A percentile compares a stretch with the other conserved stretches of the same genome.
phyloP scores from a whole-genome alignment of 2,797 vertebrate species.

The Bucorvus abyssinicus region DNA sequence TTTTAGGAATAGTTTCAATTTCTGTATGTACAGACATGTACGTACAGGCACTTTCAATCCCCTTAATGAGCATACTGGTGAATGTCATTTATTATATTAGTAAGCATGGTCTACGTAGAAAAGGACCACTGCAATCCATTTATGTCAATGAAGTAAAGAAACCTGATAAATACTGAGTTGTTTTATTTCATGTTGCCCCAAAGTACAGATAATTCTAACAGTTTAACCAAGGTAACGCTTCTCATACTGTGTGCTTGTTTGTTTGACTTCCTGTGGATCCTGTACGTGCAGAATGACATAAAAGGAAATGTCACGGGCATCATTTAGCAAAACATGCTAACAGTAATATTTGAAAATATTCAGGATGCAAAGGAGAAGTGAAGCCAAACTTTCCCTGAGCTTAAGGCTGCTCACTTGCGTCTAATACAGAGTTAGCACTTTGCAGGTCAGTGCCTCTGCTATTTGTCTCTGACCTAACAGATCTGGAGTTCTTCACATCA shows the following conservation, averaged over 20 bases:
- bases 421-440: slow-evolving; percentile 88
- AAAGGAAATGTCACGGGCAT: neutral
- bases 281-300: neutral
- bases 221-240: neutral
- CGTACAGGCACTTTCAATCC: neutral
- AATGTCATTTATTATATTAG: neutral
- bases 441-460: slow-evolving; percentile 91
- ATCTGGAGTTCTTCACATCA: slow-evolving; percentile 99
- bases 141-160: neutral
- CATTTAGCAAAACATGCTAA: neutral
- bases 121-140: neutral
- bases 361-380: neutral
- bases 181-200: neutral
- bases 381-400: slow-evolving; percentile 79
- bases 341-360: slow-evolving; percentile 12
- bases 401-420: slow-evolving; percentile 83
- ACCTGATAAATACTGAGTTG: neutral
- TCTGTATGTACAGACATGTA: neutral
- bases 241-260: neutral
- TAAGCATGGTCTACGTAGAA: neutral
- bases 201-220: neutral
- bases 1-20: neutral
- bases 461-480: slow-evolving; percentile 90
- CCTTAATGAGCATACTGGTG: neutral
- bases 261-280: neutral